These are phyloP conservation scores for Metalampra italica DNA, from an alignment of 2,888 invertebrate genomes.

Conservation along the genomic window DNA sequence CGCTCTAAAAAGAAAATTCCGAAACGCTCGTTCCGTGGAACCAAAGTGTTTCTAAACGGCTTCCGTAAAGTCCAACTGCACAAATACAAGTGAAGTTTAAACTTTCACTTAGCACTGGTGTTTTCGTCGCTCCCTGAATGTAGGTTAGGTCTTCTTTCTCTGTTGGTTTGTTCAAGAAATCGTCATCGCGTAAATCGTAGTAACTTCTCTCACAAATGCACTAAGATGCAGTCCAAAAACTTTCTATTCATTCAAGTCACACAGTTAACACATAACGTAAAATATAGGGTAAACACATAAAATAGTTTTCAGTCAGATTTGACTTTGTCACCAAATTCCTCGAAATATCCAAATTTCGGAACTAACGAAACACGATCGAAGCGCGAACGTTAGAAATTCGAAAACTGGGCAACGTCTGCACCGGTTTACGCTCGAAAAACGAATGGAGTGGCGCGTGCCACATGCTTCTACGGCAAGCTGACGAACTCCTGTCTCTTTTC, in stretches of 20 bases:
- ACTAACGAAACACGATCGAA: slow-evolving; percentile 60
- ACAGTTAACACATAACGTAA: slow-evolving; percentile 28
- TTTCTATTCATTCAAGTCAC: slow-evolving; percentile 26
- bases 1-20: slow-evolving; percentile 39
- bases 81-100: slow-evolving; percentile 47
- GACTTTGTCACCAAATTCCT: background rate
- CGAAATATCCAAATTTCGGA: slow-evolving; percentile 25
- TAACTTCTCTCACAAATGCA: slow-evolving; percentile 26
- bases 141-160: slow-evolving; percentile 58
- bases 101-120: slow-evolving; percentile 68
- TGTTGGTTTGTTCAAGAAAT: slow-evolving; percentile 44
- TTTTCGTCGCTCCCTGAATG: slow-evolving; percentile 49
- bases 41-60: slow-evolving; percentile 31
- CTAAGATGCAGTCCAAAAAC: slow-evolving; percentile 25
- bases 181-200: slow-evolving; percentile 31
- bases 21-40: slow-evolving; percentile 22
- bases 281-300: slow-evolving; percentile 8
- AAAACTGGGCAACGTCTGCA: slow-evolving; percentile 45
- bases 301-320: slow-evolving; percentile 10
- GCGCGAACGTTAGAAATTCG: slow-evolving; percentile 37
- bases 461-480: slow-evolving; percentile 49
- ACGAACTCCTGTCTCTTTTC: slow-evolving; percentile 59
- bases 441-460: slow-evolving; percentile 75
- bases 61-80: slow-evolving; percentile 35
- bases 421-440: slow-evolving; percentile 57